These are phyloP conservation scores for Drosophila putrida DNA, from an alignment of 2,888 invertebrate genomes.

Conservation along the genomic window DNA sequence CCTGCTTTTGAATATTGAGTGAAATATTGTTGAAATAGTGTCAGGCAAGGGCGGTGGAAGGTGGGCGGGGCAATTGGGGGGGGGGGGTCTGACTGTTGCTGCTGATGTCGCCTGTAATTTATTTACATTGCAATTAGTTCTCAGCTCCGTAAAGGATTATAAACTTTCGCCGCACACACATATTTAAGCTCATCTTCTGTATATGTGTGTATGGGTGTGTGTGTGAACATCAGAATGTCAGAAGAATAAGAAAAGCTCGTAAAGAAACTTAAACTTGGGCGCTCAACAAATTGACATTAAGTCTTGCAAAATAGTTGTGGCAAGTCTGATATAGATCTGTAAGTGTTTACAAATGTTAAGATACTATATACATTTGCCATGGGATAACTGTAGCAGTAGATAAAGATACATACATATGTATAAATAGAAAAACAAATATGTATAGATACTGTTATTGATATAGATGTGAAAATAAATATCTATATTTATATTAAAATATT, in stretches of 20 bases:
- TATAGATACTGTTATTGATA: no score
- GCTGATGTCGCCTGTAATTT: constrained; percentile 80
- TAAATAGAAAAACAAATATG: background rate
- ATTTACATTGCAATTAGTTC: constrained; percentile 84
- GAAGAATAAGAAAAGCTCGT: constrained; percentile 21
- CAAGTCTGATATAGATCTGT: constrained; percentile 17
- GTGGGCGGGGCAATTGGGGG: background rate
- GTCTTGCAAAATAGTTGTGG: constrained; percentile 36
- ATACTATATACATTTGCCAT: background rate
- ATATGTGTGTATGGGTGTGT: background rate
- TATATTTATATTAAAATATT: no score
- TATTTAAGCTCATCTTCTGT: constrained; percentile 18
- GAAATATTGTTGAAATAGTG: constrained; percentile 61
- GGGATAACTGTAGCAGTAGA: background rate
- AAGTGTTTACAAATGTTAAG: background rate
- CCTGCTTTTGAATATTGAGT: constrained; percentile 75
- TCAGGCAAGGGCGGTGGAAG: background rate
- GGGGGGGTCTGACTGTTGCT: constrained; percentile 39
- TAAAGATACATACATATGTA: no score
- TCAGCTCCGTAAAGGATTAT: constrained; percentile 82
- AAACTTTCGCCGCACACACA: constrained; percentile 61
- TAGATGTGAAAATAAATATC: no score
- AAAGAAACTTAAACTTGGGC: constrained; percentile 63
- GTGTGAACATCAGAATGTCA: constrained; percentile 33
- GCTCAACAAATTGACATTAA: constrained; percentile 68